Conservation (phyloP, 2,113 vertebrate genomes). For the Furnarius figulus region DNA sequence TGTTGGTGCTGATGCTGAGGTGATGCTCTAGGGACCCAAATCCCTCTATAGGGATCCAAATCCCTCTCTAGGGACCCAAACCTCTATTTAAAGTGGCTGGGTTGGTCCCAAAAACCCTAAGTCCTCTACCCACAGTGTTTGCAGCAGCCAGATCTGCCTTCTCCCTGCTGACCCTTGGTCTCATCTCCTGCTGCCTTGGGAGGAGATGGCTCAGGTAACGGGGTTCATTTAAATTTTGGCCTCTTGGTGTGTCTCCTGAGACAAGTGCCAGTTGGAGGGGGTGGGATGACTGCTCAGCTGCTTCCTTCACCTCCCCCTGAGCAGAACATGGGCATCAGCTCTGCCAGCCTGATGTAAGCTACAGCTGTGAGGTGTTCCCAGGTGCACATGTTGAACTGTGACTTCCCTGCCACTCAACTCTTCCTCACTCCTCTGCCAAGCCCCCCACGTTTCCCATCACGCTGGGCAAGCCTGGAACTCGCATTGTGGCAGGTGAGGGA, state of each 20-base stretch:
- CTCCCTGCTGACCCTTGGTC: neutral
- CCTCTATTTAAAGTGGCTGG: neutral
- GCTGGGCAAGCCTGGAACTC: neutral
- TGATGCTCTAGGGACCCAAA: neutral
- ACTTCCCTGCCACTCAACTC: neutral
- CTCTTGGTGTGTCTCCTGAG: neutral
- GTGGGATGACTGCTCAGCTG: neutral
- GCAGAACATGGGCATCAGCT: neutral
- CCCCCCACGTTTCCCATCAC: neutral
- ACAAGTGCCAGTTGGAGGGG: neutral
- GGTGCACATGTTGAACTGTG: neutral
- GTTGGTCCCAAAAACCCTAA: neutral
- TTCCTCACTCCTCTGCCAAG: neutral
- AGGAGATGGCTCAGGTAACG: neutral
- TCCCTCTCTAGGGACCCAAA: neutral
- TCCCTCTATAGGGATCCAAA: neutral
- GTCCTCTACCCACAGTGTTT: neutral
- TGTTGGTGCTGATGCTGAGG: neutral
- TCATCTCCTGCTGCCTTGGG: neutral
- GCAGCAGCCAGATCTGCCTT: neutral
- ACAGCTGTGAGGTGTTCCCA: fast-evolving
- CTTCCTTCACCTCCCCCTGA: fast-evolving
- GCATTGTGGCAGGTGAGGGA: neutral
- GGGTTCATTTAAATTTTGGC: neutral
- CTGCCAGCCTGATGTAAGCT: neutral